Evolutionary conservation across 1,140 invertebrate genomes (phyloP), one percentile per base, ranked within the genome.

Genomic region (Thaumetopoea pityocampa): DNA sequence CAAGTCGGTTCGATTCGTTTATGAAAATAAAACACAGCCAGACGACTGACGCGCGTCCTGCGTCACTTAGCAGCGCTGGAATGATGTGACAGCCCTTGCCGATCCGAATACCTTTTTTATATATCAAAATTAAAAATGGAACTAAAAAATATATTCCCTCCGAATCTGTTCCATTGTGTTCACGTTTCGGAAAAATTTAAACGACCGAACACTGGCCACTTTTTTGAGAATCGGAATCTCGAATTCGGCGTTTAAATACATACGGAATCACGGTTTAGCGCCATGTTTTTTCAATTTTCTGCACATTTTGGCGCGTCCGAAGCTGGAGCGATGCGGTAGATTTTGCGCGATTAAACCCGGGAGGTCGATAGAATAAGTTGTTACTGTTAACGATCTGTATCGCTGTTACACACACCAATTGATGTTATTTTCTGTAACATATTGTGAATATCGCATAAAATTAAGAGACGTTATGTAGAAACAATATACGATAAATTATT

Each of bases 171-270:
- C 79, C 79, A 83, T 83, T 83, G 79, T 83, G 79, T 83, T 79
- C 76, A 78, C 69, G 69, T 83, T 83, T 80, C 73, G 73, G 76
- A 77, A 77, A 80, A 78, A 80, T 83, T 78, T 70, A 80, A 83
- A 83, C 77, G 71, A 70, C 63, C 68, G 64, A 68, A 62, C 53
- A 59, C 53, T 66, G 67, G 62, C 49, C 62, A 64, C 51, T 76
- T 78, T 81, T 81, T 81, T 78, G 57, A 50, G 55, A 41, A 30
- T 42, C 55, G 63, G 67, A 68, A 80, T 80, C 63, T 72, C 63
- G 65, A 47, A 60, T 67, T 78, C 69, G 76, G 78, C 78, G 78
- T 83, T 83, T 80, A 80, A 83, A 83, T 83, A 83, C 78, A 83
- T 80, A 77, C 67, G 50, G 66, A 69, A 80, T 83, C 76, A 71